Conservation (phyloP, 2,888 invertebrate genomes). For the Orthonychiurus folsomi region DNA sequence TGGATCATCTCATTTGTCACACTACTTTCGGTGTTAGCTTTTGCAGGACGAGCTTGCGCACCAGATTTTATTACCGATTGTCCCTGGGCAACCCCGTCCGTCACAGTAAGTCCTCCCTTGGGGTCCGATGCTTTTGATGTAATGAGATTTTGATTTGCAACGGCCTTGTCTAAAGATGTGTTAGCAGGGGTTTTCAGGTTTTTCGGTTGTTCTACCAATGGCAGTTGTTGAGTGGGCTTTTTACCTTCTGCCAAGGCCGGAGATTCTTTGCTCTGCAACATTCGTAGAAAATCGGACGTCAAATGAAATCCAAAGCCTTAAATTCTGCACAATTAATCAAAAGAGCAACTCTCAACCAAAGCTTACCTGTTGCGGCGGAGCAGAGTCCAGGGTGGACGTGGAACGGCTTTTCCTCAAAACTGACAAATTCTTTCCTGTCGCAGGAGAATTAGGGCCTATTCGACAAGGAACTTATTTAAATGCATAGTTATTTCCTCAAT, state of each 20-base stretch:
- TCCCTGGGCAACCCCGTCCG: not conserved
- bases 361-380: slow-evolving; percentile 27
- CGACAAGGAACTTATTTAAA: too few species aligned
- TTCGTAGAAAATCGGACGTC: not conserved
- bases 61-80: too few species aligned
- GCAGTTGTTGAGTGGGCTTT: not conserved
- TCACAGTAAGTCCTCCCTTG: not conserved
- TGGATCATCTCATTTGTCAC: not conserved
- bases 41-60: not conserved
- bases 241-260: not conserved
- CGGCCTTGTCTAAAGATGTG: not conserved
- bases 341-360: too few species aligned
- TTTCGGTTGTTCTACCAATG: not conserved
- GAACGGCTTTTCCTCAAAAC: slow-evolving; percentile 39
- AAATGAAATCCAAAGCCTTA: not conserved
- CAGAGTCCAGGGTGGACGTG: slow-evolving; percentile 38
- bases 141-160: not conserved
- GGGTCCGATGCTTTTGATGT: not conserved
- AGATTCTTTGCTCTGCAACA: not conserved
- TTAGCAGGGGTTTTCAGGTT: not conserved
- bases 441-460: not conserved
- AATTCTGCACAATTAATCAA: not conserved
- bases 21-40: not conserved
- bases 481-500: slow-evolving; percentile 34
- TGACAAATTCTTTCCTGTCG: slow-evolving; percentile 13